Conservation (phyloP, 2,888 invertebrate genomes). For the Glaucopsyche alexis region DNA sequence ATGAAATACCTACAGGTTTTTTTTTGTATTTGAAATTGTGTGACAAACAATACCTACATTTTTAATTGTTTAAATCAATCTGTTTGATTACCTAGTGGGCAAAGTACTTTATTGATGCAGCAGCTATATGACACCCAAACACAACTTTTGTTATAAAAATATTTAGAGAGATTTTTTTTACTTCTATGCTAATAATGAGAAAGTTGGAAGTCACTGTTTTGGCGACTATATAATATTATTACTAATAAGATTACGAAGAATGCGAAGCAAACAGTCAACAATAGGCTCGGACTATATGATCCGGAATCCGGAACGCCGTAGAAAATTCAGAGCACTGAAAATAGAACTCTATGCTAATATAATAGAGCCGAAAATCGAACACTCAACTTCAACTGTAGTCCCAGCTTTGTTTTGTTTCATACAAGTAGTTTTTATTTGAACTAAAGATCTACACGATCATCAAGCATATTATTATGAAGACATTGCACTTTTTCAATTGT, state of each 20-base stretch:
- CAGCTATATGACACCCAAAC: background rate
- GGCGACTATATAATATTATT: background rate
- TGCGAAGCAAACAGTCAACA: background rate
- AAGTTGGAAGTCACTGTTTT: conserved; percentile 3
- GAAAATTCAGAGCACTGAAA: too few relatives aligned
- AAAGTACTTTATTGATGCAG: too few relatives aligned
- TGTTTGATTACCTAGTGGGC: too few relatives aligned
- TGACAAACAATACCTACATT: too few relatives aligned
- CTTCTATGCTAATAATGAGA: conserved; percentile 7
- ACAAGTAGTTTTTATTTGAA: background rate
- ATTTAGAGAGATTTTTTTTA: background rate
- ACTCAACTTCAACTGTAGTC: too few relatives aligned
- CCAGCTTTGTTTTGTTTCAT: background rate
- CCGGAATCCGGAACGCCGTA: too few relatives aligned
- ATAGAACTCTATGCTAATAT: too few relatives aligned
- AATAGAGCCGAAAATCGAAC: too few relatives aligned
- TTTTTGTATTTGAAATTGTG: too few relatives aligned
- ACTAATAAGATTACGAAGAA: background rate
- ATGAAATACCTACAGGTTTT: too few relatives aligned
- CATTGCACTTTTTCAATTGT: background rate
- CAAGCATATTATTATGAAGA: background rate
- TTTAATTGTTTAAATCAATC: too few relatives aligned
- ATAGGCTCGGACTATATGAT: too few relatives aligned
- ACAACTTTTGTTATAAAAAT: background rate
- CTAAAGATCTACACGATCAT: background rate